Conservation (phyloP, 1,140 invertebrate genomes). For the Probaryconus sp. region DNA sequence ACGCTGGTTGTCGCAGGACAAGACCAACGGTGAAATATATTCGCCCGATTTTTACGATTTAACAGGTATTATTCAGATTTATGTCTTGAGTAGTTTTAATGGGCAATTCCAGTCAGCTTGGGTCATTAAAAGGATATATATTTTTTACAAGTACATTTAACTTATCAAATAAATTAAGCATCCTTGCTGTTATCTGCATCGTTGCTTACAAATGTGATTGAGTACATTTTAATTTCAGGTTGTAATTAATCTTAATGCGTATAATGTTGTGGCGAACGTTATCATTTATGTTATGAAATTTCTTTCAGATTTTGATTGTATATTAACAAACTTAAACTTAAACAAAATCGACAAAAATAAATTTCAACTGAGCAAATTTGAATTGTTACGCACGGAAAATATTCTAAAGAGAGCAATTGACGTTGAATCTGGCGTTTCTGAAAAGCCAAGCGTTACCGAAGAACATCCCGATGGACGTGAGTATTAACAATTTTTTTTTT, state of each 20-base stretch:
- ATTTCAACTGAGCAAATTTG: slow-evolving; percentile 84
- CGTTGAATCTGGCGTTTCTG: slow-evolving; percentile 85
- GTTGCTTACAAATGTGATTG: too few relatives aligned
- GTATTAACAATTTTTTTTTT: slow-evolving; percentile 71
- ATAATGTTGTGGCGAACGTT: too few relatives aligned
- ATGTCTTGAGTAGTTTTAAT: too few relatives aligned
- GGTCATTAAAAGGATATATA: too few relatives aligned
- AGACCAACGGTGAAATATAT: slow-evolving; percentile 85
- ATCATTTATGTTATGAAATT: slow-evolving; percentile 28
- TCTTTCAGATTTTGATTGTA: slow-evolving; percentile 90
- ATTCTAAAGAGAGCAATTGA: slow-evolving; percentile 91
- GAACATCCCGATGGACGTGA: slow-evolving; percentile 92
- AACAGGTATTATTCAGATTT: slow-evolving; percentile 88
- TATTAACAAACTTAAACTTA: slow-evolving; percentile 90
- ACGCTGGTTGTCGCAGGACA: slow-evolving; percentile 91
- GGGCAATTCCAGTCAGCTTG: too few relatives aligned
- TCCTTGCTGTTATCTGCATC: too few relatives aligned
- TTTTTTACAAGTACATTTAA: too few relatives aligned
- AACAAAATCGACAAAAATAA: slow-evolving; percentile 85
- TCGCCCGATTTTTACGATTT: slow-evolving; percentile 93
- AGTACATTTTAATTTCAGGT: slow-evolving; percentile 6
- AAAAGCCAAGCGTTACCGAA: slow-evolving; percentile 84
- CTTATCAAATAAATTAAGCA: too few relatives aligned
- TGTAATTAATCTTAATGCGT: too few relatives aligned
- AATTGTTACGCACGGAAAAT: slow-evolving; percentile 87